Evolutionary conservation across 2,113 vertebrate genomes (phyloP), one percentile per base, ranked within the genome.

Genomic region (Limnothrissa miodon): DNA sequence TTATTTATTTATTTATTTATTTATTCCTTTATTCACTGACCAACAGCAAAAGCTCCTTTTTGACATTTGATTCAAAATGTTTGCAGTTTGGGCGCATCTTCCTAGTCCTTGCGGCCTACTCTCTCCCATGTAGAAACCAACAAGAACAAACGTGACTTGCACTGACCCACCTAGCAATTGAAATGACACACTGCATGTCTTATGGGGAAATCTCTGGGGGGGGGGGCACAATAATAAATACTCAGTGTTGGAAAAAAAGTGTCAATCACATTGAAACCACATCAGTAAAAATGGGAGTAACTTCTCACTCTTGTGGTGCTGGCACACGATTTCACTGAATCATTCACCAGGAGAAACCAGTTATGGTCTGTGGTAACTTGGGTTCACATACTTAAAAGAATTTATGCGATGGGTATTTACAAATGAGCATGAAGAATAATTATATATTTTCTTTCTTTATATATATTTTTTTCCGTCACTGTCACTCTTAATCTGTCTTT

Each of bases 211-310:
- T 39, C 33, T 11, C n/a, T 66, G n/a, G 17, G 29, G 66, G 66
- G n/a, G 17, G 29, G 66, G 66, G 66, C 33, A 74, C 66, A 74
- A 74, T 74, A 74, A 74, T 74, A 74, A 74, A 74, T 74, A 74
- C 29, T 74, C 66, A 74, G 10, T 74, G 36, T 10, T 74, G 66
- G 36, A 36, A 70, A 36, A 74, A 3, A 3, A 33, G 17, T 74
- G 33, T 33, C 66, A 36, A 74, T 29, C 66, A 74, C 66, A 74
- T 74, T 74, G 13, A 53, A 74, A 33, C 29, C 66, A 74, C 66
- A 74, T 74, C 33, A 36, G 36, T 36, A 17, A 74, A 74, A 36
- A 36, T 1, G n/a, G n/a, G n/a, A n/a, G 17, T 36, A 36, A 74
- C 15, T 74, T 2, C 36, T 70, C 2, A 33, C 29, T 74, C 66